Evolutionary conservation across 2,113 vertebrate species (phyloP).

Genomic region (Indicator indicator): DNA sequence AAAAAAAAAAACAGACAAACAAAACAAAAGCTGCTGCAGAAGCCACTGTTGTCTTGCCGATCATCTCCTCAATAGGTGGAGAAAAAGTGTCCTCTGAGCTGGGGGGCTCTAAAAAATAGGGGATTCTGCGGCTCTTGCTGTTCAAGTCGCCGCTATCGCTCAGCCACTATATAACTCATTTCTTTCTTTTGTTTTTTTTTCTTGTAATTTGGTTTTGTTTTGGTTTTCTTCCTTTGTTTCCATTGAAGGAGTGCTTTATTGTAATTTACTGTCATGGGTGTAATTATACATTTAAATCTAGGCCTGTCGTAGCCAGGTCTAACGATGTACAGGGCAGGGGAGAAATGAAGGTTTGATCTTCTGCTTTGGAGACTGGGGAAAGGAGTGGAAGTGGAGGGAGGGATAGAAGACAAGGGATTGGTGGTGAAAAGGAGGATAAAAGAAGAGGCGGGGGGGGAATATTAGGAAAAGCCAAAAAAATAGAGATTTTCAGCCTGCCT

Average conservation of each 20-base stretch:
- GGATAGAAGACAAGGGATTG: not conserved
- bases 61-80: conserved; percentile 49
- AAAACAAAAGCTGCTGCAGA: conserved; percentile 28
- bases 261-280: conserved; percentile 49
- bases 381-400: not conserved
- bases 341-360: conserved; percentile 40
- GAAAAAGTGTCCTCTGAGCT: conserved; percentile 15
- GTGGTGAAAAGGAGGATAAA: not conserved
- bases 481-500: conserved; percentile 12
- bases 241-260: conserved; percentile 48
- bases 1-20: too few relatives aligned
- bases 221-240: not conserved
- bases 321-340: not conserved
- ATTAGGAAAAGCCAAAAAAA: conserved; percentile 24
- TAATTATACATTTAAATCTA: conserved; percentile 39
- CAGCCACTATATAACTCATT: not conserved
- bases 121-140: not conserved
- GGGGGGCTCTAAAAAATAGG: not conserved
- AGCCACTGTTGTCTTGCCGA: conserved; percentile 65
- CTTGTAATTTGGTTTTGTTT: not conserved
- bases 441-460: not conserved
- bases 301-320: conserved; percentile 7
- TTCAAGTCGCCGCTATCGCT: not conserved
- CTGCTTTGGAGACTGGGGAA: not conserved
- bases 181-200: not conserved